Conservation (phyloP, 2,797 vertebrate genomes). For the Morelia viridis region DNA sequence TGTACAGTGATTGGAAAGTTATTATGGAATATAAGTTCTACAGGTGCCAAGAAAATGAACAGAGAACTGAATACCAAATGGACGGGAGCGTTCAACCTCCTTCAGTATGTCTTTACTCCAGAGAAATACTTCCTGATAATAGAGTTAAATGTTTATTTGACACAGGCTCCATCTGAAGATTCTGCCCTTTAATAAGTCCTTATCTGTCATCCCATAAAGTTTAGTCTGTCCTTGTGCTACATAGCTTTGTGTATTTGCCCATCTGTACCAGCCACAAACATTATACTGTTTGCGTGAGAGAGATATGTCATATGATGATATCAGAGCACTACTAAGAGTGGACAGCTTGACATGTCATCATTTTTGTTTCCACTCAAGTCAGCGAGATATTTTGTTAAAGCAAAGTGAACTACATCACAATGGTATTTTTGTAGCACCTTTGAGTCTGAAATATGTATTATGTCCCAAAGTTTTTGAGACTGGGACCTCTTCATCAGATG, state of each 20-base stretch:
- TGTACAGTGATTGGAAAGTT: slow-evolving; percentile 5
- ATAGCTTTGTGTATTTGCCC: background rate
- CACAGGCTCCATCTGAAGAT: background rate
- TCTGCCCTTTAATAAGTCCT: background rate
- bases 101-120: background rate
- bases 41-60: background rate
- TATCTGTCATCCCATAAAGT: background rate
- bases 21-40: fast-evolving
- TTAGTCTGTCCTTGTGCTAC: background rate
- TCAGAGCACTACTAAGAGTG: background rate
- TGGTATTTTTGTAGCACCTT: background rate
- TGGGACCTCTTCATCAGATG: background rate
- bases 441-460: background rate
- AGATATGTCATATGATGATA: background rate
- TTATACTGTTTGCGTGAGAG: background rate
- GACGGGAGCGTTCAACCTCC: background rate
- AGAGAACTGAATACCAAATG: background rate
- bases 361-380: background rate
- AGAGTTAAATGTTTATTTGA: background rate
- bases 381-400: background rate
- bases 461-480: background rate
- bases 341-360: background rate
- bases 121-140: background rate
- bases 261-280: background rate
- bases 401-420: background rate